These are phyloP conservation scores for Anguilla japonica DNA, from an alignment of 2,113 vertebrate species.

Conservation along the genomic window DNA sequence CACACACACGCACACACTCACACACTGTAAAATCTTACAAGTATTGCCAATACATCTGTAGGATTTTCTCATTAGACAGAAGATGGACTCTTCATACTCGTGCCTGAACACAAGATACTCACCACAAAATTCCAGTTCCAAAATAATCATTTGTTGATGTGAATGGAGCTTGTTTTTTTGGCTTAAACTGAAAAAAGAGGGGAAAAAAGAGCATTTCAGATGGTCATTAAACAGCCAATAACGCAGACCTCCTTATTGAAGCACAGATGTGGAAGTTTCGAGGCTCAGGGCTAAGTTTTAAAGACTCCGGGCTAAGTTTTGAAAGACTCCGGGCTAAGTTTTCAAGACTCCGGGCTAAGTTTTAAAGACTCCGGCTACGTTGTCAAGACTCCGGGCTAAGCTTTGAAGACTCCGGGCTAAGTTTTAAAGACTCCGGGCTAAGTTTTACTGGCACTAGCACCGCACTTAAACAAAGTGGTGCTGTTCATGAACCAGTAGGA, in stretches of 20 bases:
- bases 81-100: background rate
- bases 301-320: too few relatives aligned
- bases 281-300: constrained; percentile 7
- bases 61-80: background rate
- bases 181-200: background rate
- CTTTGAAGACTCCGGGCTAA: too few relatives aligned
- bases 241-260: background rate
- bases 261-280: constrained; percentile 10
- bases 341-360: too few relatives aligned
- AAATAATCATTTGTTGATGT: constrained; percentile 10
- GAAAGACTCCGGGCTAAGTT: too few relatives aligned
- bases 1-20: too few relatives aligned
- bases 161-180: background rate
- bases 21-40: background rate
- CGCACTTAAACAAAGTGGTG: background rate
- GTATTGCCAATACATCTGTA: background rate
- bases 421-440: constrained; percentile 1
- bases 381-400: too few relatives aligned
- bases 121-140: background rate
- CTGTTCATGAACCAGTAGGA: background rate
- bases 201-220: background rate
- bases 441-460: background rate
- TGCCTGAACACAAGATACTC: background rate
- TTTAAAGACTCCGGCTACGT: constrained; percentile 7
- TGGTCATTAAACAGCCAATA: background rate